A percentile compares a stretch with the other conserved stretches of the same genome.
These are phyloP conservation scores for Saccopteryx bilineata DNA, from an alignment of 2,113 vertebrate species.

Conservation along the genomic window DNA sequence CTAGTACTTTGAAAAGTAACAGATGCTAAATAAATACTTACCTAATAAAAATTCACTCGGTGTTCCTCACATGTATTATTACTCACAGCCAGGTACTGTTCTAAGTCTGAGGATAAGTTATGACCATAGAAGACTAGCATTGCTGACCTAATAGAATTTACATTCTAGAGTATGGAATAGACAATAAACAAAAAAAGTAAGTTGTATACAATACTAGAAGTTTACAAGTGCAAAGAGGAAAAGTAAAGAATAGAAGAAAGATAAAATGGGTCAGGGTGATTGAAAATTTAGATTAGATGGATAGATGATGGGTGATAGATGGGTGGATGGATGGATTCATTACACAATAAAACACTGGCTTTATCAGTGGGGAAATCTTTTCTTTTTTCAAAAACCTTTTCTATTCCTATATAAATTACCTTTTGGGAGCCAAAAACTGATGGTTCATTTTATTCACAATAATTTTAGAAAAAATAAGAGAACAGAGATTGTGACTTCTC, in stretches of 20 bases:
- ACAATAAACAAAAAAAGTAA: slow-evolving; percentile 31
- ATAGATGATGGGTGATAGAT: neutral
- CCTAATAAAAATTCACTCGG: slow-evolving; percentile 39
- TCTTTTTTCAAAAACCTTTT: neutral
- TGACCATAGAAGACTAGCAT: neutral
- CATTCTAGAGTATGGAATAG: neutral
- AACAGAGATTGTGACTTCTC: neutral
- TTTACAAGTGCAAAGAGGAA: neutral
- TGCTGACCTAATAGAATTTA: slow-evolving; percentile 30
- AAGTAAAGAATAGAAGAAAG: neutral
- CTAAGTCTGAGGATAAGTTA: neutral
- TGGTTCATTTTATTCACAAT: neutral
- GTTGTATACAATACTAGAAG: neutral
- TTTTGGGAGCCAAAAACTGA: neutral
- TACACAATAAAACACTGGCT: neutral
- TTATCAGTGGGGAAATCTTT: neutral
- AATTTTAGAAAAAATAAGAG: neutral
- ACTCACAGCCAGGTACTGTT: neutral
- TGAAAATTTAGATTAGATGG: slow-evolving; percentile 2
- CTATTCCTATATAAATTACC: neutral
- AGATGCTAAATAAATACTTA: slow-evolving; percentile 32
- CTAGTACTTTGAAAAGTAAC: neutral
- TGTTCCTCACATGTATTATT: neutral
- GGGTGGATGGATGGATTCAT: neutral
- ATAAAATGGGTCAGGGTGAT: neutral